These are phyloP conservation scores for Euwallacea similis DNA, from an alignment of 1,140 invertebrate species.

Conservation along the genomic window DNA sequence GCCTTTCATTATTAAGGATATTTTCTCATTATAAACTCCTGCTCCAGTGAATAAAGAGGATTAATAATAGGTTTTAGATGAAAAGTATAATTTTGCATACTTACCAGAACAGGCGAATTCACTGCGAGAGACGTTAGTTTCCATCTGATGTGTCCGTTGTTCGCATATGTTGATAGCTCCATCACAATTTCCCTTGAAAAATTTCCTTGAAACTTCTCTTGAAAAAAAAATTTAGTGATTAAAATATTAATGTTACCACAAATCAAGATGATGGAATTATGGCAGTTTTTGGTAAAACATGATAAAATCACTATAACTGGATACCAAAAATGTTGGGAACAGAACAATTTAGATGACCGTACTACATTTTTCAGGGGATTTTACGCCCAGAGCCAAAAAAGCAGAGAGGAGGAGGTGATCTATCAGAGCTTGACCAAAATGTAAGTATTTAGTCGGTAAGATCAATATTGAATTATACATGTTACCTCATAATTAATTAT, in stretches of 20 bases:
- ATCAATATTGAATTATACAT: too few species aligned
- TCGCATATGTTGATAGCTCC: too few species aligned
- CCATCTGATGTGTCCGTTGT: neutral
- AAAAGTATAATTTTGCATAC: constrained; percentile 23
- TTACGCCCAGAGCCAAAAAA: constrained; percentile 63
- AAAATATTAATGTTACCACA: neutral
- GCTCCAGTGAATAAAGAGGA: constrained; percentile 21
- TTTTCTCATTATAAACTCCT: constrained; percentile 25
- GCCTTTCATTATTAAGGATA: constrained; percentile 26
- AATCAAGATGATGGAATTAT: constrained; percentile 15
- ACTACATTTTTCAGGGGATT: constrained; percentile 68
- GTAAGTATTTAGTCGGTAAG: constrained; percentile 56
- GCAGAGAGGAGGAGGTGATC: constrained; percentile 78
- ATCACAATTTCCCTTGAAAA: too few species aligned
- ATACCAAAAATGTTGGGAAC: constrained; percentile 7
- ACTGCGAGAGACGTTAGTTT: constrained; percentile 1
- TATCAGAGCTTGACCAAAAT: constrained; percentile 78
- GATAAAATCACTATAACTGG: neutral
- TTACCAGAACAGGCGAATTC: constrained; percentile 27
- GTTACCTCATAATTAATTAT: too few species aligned
- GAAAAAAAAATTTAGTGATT: too few species aligned
- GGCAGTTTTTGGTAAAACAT: constrained; percentile 2
- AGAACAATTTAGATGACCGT: constrained; percentile 27
- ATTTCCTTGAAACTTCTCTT: too few species aligned
- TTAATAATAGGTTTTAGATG: constrained; percentile 30